A percentile compares a stretch with the other conserved stretches of the same genome.
phyloP scores from a whole-genome alignment of 2,888 invertebrate genomes.

The Autographa gamma region DNA sequence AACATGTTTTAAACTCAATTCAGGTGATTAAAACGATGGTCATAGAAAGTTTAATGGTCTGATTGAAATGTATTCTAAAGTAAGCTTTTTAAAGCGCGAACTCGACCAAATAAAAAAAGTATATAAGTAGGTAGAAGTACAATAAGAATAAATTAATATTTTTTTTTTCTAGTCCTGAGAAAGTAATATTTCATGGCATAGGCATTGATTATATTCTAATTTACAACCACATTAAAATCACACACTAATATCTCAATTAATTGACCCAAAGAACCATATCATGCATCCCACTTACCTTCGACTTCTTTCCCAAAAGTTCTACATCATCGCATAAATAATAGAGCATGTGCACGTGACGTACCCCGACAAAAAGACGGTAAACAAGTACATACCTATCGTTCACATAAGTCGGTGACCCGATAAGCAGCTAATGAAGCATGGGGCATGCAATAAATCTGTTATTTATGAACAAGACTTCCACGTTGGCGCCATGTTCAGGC shows the following conservation, averaged over 20 bases:
- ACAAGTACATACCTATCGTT: background rate
- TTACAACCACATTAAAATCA: too few species aligned
- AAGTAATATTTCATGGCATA: too few species aligned
- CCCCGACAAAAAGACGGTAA: background rate
- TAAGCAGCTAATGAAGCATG: conserved; percentile 23
- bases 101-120: too few species aligned
- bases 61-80: conserved; percentile 1
- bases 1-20: conserved; percentile 9
- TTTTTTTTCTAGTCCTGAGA: too few species aligned
- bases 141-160: too few species aligned
- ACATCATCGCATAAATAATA: background rate
- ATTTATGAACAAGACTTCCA: conserved; percentile 39
- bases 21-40: conserved; percentile 12
- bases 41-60: background rate
- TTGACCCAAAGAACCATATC: too few species aligned
- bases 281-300: too few species aligned
- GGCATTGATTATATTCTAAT: too few species aligned
- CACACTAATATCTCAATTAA: too few species aligned
- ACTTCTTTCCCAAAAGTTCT: background rate
- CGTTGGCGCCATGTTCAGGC: conserved; percentile 46
- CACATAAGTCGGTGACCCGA: conserved; percentile 10
- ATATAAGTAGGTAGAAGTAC: too few species aligned
- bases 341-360: background rate
- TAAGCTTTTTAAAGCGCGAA: background rate
- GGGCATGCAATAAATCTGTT: conserved; percentile 41